Evolutionary conservation across 2,797 vertebrate genomes (phyloP).

Genomic region (Poecilia velifera): DNA sequence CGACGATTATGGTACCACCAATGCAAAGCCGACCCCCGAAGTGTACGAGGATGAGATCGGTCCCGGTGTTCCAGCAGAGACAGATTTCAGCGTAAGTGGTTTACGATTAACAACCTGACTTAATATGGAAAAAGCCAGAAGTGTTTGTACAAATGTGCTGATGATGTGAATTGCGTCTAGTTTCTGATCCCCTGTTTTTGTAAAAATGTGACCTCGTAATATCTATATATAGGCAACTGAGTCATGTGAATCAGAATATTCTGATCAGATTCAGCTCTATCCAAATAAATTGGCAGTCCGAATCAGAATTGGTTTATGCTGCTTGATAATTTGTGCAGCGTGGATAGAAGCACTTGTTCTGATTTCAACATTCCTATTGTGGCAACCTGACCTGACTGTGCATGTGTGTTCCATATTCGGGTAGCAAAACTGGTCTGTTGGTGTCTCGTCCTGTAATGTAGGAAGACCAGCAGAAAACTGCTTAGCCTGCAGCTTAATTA

Average conservation of each 20-base stretch:
- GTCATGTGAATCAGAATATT: neutral
- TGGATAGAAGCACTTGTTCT: neutral
- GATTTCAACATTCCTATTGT: neutral
- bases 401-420: neutral
- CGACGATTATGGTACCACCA: slow-evolving; percentile 83
- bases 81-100: slow-evolving; percentile 88
- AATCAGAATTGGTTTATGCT: neutral
- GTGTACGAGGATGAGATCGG: slow-evolving; percentile 89
- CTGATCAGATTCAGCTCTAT: neutral
- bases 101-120: slow-evolving; percentile 46
- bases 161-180: neutral
- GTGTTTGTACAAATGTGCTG: slow-evolving; percentile 28
- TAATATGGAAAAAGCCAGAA: slow-evolving; percentile 32
- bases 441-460: neutral
- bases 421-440: neutral
- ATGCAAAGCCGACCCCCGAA: slow-evolving; percentile 83
- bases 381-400: neutral
- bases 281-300: neutral
- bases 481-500: neutral
- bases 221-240: neutral
- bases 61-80: slow-evolving; percentile 93
- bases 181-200: neutral
- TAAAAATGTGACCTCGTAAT: neutral
- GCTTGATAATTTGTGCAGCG: neutral
- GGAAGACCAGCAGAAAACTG: neutral